These are phyloP conservation scores for Bicyclus anynana DNA, from an alignment of 1,140 invertebrate genomes.

Conservation along the genomic window DNA sequence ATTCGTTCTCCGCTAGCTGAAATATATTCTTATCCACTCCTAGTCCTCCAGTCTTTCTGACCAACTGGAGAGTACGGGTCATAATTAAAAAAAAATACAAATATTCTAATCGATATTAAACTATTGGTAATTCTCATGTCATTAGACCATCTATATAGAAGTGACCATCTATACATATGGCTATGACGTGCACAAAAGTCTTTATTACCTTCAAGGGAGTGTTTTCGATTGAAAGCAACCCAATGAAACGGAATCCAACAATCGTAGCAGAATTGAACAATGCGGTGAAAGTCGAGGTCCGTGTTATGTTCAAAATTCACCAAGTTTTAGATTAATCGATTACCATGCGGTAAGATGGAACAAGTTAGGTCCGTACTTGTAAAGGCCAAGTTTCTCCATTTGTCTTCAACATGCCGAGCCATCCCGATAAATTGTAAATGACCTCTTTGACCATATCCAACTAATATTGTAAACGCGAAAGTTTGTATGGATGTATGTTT, in stretches of 20 bases:
- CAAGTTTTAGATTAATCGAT: conserved; percentile 64
- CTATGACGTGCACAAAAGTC: too few relatives aligned
- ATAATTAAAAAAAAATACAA: too few relatives aligned
- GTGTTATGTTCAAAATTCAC: conserved; percentile 39
- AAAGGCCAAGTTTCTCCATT: conserved; percentile 43
- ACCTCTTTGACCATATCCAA: background rate
- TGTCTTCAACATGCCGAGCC: conserved; percentile 20
- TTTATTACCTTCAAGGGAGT: background rate
- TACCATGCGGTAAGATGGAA: conserved; percentile 46
- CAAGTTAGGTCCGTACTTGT: conserved; percentile 48
- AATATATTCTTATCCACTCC: too few relatives aligned
- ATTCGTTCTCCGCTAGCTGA: too few relatives aligned
- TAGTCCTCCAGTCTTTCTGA: too few relatives aligned
- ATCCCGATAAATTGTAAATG: conserved; percentile 4
- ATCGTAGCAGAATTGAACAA: conserved; percentile 36
- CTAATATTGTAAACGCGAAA: too few relatives aligned
- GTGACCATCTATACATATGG: too few relatives aligned
- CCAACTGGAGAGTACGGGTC: too few relatives aligned
- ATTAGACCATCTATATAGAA: too few relatives aligned
- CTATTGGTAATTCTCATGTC: too few relatives aligned
- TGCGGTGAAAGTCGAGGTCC: conserved; percentile 34
- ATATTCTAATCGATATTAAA: too few relatives aligned
- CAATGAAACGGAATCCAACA: conserved; percentile 16
- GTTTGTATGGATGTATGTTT: too few relatives aligned
- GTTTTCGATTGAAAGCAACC: conserved; percentile 12